phyloP scores from a whole-genome alignment of 2,113 vertebrate genomes.

The Dasyprocta punctata region DNA sequence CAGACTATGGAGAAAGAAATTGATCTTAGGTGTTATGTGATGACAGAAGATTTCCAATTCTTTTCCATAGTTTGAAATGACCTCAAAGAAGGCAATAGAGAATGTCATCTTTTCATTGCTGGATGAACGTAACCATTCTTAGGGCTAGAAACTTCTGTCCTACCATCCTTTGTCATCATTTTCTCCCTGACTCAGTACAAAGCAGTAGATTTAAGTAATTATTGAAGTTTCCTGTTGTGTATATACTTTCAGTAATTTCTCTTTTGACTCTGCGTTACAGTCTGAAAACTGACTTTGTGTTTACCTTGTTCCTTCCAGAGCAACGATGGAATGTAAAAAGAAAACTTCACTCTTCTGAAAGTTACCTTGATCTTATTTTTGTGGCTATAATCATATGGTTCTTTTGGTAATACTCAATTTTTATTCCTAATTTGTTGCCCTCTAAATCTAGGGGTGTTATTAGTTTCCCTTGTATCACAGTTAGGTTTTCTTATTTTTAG shows the following conservation, averaged over 20 bases:
- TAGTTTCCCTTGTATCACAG: not conserved
- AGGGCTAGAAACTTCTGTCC: fast-evolving
- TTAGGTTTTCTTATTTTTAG: not conserved
- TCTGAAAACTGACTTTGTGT: not conserved
- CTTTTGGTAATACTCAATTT: not conserved
- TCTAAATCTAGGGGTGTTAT: not conserved
- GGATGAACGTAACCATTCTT: not conserved
- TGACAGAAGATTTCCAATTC: not conserved
- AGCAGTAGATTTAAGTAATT: not conserved
- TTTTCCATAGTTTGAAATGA: not conserved
- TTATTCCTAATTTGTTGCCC: not conserved
- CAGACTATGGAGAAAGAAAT: constrained; percentile 55
- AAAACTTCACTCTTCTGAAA: not conserved
- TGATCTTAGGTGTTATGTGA: not conserved
- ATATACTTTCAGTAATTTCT: not conserved
- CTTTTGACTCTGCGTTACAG: not conserved
- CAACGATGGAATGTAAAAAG: not conserved
- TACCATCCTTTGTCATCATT: not conserved
- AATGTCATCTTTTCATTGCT: not conserved
- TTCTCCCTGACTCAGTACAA: not conserved
- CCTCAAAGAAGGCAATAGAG: not conserved
- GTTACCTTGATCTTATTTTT: not conserved
- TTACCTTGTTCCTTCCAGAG: not conserved
- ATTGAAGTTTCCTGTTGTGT: not conserved
- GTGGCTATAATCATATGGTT: not conserved